Evolutionary conservation across 1,140 invertebrate species (phyloP).

Genomic region (Camponotus floridanus): DNA sequence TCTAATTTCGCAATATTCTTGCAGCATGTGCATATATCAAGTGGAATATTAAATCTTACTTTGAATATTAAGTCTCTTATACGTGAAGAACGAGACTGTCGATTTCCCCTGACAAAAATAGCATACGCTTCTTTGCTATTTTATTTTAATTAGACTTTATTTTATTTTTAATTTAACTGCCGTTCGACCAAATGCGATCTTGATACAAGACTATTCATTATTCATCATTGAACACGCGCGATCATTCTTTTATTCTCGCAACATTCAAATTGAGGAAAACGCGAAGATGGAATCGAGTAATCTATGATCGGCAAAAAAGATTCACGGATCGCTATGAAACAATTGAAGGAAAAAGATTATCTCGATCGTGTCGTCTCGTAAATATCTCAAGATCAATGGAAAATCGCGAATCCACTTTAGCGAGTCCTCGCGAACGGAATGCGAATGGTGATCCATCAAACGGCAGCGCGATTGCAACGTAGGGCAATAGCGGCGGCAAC

Average conservation of each 20-base stretch:
- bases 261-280: slow-evolving; percentile 17
- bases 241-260: background rate
- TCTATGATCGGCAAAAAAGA: background rate
- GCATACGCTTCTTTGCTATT: slow-evolving; percentile 9
- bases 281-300: slow-evolving; percentile 9
- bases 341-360: slow-evolving; percentile 60
- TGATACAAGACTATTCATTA: slow-evolving; percentile 7
- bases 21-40: background rate
- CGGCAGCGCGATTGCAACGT: slow-evolving; percentile 24
- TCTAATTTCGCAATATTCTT: slow-evolving; percentile 16
- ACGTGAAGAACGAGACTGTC: background rate
- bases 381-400: slow-evolving; percentile 76
- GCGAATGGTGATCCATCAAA: slow-evolving; percentile 68
- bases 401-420: slow-evolving; percentile 75
- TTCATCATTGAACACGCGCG: background rate
- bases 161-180: background rate
- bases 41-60: background rate
- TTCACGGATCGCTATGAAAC: slow-evolving; percentile 57
- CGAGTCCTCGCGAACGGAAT: slow-evolving; percentile 65
- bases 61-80: slow-evolving; percentile 19
- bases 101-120: slow-evolving; percentile 25
- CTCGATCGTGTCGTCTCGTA: slow-evolving; percentile 64
- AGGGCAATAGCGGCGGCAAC: slow-evolving; percentile 51
- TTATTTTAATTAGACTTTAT: slow-evolving; percentile 34
- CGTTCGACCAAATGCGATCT: background rate